Evolutionary conservation across 1,140 invertebrate genomes (phyloP).

Genomic region (Aphelinus certus): DNA sequence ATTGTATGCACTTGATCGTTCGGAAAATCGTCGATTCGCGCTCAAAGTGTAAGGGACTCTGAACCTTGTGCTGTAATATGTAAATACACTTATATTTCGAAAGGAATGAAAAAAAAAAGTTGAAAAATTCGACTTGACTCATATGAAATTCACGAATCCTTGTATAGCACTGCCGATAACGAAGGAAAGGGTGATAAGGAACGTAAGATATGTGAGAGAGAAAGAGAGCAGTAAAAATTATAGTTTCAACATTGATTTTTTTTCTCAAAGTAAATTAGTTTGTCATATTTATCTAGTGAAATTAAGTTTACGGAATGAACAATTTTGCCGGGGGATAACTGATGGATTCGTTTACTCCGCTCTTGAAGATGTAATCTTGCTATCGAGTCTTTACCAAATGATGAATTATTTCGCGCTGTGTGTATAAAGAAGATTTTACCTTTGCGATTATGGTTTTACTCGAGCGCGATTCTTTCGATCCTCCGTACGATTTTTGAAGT

Average conservation of each 20-base stretch:
- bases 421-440: slow-evolving; percentile 5
- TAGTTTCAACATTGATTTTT: slow-evolving; percentile 14
- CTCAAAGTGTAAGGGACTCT: slow-evolving; percentile 18
- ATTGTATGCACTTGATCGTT: neutral
- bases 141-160: slow-evolving; percentile 25
- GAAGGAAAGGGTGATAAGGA: neutral
- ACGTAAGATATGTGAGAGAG: too few relatives aligned
- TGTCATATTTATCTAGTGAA: too few relatives aligned
- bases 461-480: slow-evolving; percentile 22
- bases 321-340: too few relatives aligned
- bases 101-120: neutral
- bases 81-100: slow-evolving; percentile 21
- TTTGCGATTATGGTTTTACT: slow-evolving; percentile 9
- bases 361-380: too few relatives aligned
- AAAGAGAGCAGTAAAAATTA: slow-evolving; percentile 3
- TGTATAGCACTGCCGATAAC: slow-evolving; percentile 35
- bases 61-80: slow-evolving; percentile 9
- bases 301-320: too few relatives aligned
- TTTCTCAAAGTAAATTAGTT: too few relatives aligned
- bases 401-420: neutral
- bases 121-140: slow-evolving; percentile 7
- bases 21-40: slow-evolving; percentile 34
- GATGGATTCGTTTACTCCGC: too few relatives aligned
- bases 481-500: slow-evolving; percentile 19
- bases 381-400: too few relatives aligned